Conservation (phyloP, 2,113 vertebrate genomes). For the Ivindomyrus marchei region DNA sequence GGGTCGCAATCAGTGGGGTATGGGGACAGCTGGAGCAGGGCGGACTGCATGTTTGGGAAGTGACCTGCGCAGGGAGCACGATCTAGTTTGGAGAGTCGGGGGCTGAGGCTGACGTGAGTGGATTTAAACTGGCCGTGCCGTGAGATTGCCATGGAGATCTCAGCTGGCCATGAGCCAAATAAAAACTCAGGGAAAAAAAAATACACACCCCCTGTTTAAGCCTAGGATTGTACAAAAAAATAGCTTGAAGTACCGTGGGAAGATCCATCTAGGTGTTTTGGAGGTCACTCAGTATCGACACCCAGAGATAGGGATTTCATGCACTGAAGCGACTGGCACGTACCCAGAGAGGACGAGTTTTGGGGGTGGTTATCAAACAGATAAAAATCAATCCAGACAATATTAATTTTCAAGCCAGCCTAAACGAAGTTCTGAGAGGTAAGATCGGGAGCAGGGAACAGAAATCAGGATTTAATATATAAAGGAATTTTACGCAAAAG, state of each 20-base stretch:
- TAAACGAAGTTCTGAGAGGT: not conserved
- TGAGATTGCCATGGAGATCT: not conserved
- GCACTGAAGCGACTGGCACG: constrained; percentile 46
- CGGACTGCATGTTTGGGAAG: not conserved
- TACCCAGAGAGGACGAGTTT: constrained; percentile 33
- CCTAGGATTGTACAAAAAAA: not conserved
- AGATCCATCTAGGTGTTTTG: constrained; percentile 11
- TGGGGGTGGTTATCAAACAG: constrained; percentile 24
- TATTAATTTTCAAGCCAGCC: constrained; percentile 37
- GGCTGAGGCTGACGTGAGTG: not conserved
- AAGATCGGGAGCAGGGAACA: not conserved
- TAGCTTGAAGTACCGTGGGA: not conserved
- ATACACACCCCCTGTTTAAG: not conserved
- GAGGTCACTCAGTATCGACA: constrained; percentile 50
- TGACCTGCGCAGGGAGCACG: not conserved
- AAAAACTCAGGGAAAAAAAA: not conserved
- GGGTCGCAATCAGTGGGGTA: not conserved
- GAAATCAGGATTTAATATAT: constrained; percentile 5
- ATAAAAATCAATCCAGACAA: constrained; percentile 41
- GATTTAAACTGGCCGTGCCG: not conserved
- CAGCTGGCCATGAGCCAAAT: not conserved
- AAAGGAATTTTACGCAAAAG: not conserved
- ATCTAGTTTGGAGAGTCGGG: not conserved
- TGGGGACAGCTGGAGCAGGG: not conserved
- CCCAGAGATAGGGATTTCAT: constrained; percentile 43